A percentile compares a stretch with the other conserved stretches of the same genome.
Evolutionary conservation across 2,888 invertebrate genomes (phyloP).

Genomic region (Hoplodrina ambigua): DNA sequence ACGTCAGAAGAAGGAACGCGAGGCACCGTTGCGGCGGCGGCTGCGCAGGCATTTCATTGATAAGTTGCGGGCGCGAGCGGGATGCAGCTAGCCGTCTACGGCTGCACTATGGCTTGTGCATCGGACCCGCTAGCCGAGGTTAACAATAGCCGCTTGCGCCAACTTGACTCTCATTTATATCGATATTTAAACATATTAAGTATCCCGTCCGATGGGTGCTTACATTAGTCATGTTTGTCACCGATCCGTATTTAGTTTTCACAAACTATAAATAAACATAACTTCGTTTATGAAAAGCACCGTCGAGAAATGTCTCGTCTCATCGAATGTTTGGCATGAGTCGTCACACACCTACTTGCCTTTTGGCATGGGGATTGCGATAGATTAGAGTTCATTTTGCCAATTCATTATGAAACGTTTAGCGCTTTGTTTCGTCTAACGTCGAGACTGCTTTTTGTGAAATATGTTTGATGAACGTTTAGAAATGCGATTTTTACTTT

Average conservation of each 20-base stretch:
- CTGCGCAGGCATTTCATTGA: conserved; percentile 87
- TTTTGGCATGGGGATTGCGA: conserved; percentile 73
- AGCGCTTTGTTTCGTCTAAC: conserved; percentile 48
- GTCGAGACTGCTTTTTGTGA: conserved; percentile 42
- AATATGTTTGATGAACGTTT: conserved; percentile 31
- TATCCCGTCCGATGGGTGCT: conserved; percentile 47
- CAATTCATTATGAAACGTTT: conserved; percentile 72
- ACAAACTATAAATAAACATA: conserved; percentile 62
- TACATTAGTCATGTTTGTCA: conserved; percentile 59
- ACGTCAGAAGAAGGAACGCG: conserved; percentile 85
- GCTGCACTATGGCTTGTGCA: conserved; percentile 66
- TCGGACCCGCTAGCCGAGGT: conserved; percentile 65
- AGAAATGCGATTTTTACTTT: conserved; percentile 40
- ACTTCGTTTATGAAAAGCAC: conserved; percentile 68
- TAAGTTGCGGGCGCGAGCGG: conserved; percentile 84
- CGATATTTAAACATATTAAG: conserved; percentile 57
- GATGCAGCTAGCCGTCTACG: conserved; percentile 78
- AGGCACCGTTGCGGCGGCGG: conserved; percentile 81
- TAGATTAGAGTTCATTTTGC: conserved; percentile 71
- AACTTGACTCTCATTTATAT: conserved; percentile 61
- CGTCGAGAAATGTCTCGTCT: conserved; percentile 72
- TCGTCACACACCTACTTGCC: conserved; percentile 80
- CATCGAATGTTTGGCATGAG: conserved; percentile 79
- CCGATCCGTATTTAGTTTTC: conserved; percentile 67
- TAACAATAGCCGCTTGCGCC: conserved; percentile 65